Base-by-base conservation (phyloP, 1,140 invertebrate genomes). In the Drosophila sp. region DNA sequence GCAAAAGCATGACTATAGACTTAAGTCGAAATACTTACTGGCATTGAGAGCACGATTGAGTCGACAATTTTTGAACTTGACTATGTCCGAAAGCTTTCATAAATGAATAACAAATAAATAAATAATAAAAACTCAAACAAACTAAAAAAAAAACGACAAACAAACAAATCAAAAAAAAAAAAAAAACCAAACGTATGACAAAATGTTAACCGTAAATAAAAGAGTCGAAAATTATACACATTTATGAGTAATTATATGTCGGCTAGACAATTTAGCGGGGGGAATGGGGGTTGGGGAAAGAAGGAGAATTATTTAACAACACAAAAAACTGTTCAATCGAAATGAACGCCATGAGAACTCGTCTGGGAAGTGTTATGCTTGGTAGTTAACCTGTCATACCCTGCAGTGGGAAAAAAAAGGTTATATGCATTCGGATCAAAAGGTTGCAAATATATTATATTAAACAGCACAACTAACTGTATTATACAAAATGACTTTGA, bases 41-140 rank as follows among this genome's bases (percentile, higher is more conserved):
- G 27, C 44, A 50, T 50, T 50, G 44, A 50, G 44, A 50, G 23
- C 44, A 27, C 44, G 23, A 50, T 50, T 50, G 23, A 50, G 23
- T 47, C 17, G 44, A 50, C 44, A 47, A 47, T 50, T 50, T 41
- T 41, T 50, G 23, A 50, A 50, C 44, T 50, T 50, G 44, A 27
- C 23, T 50, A 50, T 50, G 44, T 6, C 23, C 25, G 8, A 50
- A 50, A 50, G 17, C 17, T 47, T 23, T 23, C 17, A 47, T 47
- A 47, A 47, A 23, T 47, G 44, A 47, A 47, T 47, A 47, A 47
- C 2, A 47, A 47, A 47, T 47, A 8, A 27, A 50, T 2, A 23
- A 7, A 38, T 11, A 11, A 33, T 33, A 33, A 33, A 33, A 33
- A 33, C 32, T 8, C 7, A 35, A 35, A 35, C 5, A 8, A 17